A percentile compares a stretch with the other conserved stretches of the same genome.
phyloP scores from a whole-genome alignment of 92 coral and sea anemone species.

The Montipora capitata region DNA sequence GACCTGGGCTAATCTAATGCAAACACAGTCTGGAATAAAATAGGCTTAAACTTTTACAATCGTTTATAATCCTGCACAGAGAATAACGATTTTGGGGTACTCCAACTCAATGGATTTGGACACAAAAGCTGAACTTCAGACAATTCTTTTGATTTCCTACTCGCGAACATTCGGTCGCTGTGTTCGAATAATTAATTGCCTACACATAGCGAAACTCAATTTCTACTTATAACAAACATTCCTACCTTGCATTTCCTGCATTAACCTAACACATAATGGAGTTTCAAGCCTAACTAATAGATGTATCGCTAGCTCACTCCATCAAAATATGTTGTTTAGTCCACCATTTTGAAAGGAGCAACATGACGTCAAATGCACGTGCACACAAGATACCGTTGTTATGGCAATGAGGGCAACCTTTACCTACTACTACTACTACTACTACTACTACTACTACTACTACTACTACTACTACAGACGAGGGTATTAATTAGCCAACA shows the following conservation, averaged over 20 bases:
- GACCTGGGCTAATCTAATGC: no score
- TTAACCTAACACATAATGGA: background rate
- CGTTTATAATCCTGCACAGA: no score
- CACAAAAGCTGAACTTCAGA: background rate
- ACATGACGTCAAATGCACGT: slow-evolving; percentile 22
- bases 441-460: no score
- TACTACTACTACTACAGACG: no score
- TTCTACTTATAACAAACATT: background rate
- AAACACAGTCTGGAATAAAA: no score
- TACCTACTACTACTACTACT: no score
- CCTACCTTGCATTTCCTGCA: slow-evolving; percentile 31
- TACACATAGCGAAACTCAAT: background rate
- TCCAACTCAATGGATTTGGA: no score
- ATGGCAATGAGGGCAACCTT: slow-evolving; percentile 3
- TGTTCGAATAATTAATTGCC: background rate
- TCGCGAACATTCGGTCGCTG: background rate
- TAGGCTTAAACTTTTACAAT: no score
- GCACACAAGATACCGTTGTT: background rate
- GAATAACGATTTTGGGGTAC: no score
- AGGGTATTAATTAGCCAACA: no score
- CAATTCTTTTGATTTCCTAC: background rate
- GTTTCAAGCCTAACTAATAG: background rate
- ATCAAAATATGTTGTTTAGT: background rate
- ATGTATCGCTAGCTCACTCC: background rate
- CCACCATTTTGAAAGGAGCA: slow-evolving; percentile 42